Percentiles rank a stretch among this genome's conserved stretches.
Conservation (phyloP, 2,888 invertebrate genomes). For the Dolichopus griseipennis region DNA sequence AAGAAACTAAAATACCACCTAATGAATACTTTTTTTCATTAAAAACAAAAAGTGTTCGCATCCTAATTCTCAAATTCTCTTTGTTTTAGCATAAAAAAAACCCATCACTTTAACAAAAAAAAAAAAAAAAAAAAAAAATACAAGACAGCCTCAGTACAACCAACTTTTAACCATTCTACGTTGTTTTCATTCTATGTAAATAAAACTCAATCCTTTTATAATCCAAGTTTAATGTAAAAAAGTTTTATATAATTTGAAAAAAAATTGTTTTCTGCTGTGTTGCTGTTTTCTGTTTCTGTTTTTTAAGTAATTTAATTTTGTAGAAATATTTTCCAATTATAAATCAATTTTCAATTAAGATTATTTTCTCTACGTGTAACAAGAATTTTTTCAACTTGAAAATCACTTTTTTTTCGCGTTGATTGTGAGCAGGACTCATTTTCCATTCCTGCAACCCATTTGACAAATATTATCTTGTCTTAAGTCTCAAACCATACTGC, state of each 20-base stretch:
- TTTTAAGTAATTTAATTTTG: conserved; percentile 40
- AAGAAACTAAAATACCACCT: too few relatives aligned
- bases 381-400: not conserved
- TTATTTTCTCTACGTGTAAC: conserved; percentile 31
- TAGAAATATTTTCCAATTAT: conserved; percentile 43
- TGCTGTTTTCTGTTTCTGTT: conserved; percentile 21
- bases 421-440: too few relatives aligned
- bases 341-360: conserved; percentile 46
- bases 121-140: too few relatives aligned
- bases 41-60: too few relatives aligned
- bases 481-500: not conserved
- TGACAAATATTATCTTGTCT: not conserved
- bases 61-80: too few relatives aligned
- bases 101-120: too few relatives aligned
- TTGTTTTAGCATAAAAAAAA: too few relatives aligned
- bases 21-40: too few relatives aligned
- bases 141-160: too few relatives aligned
- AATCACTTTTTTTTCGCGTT: not conserved
- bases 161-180: too few relatives aligned
- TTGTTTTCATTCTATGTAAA: not conserved
- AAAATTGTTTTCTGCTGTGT: not conserved
- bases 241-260: too few relatives aligned
- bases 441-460: too few relatives aligned
- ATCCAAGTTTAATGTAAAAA: not conserved
- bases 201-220: not conserved